Evolutionary conservation across 2,888 invertebrate species (phyloP).

Genomic region (Drosophila recens): DNA sequence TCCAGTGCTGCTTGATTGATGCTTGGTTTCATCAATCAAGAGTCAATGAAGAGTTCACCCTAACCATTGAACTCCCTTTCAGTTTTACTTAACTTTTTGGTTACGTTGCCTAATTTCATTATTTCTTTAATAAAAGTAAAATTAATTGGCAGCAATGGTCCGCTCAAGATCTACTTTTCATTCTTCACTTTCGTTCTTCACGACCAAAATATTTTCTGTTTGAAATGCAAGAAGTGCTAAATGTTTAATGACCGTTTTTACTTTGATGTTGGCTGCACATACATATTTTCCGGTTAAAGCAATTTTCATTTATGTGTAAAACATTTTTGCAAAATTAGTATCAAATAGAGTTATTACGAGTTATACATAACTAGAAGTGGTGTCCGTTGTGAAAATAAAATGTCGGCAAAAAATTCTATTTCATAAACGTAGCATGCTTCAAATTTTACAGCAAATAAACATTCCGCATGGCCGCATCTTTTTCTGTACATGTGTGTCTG

Average conservation of each 20-base stretch:
- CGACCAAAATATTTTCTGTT: conserved; percentile 22
- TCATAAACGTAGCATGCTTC: conserved; percentile 59
- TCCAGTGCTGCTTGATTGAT: conserved; percentile 52
- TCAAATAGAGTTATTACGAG: conserved; percentile 57
- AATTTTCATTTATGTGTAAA: conserved; percentile 57
- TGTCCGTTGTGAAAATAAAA: conserved; percentile 33
- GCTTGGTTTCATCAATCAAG: conserved; percentile 71
- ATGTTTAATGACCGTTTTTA: conserved; percentile 64
- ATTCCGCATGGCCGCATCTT: conserved; percentile 66
- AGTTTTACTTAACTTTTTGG: conserved; percentile 41
- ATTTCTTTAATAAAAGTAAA: conserved; percentile 75
- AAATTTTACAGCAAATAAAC: conserved; percentile 74
- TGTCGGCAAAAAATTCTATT: conserved; percentile 48
- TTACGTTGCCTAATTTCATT: conserved; percentile 67
- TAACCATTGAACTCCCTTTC: conserved; percentile 60
- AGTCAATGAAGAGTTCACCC: conserved; percentile 40
- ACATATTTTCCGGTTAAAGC: conserved; percentile 27
- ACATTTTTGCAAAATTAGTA: conserved; percentile 30
- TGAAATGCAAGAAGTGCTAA: conserved; percentile 42
- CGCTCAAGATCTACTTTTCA: conserved; percentile 23
- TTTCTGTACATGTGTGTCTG: conserved; percentile 26
- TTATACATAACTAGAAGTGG: conserved; percentile 27
- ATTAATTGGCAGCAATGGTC: conserved; percentile 54
- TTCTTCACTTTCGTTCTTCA: conserved; percentile 1
- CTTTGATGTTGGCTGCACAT: conserved; percentile 57